A percentile compares a stretch with the other conserved stretches of the same genome.
Conservation (phyloP, 1,140 invertebrate genomes). For the Mycetomoellerius zeteki region DNA sequence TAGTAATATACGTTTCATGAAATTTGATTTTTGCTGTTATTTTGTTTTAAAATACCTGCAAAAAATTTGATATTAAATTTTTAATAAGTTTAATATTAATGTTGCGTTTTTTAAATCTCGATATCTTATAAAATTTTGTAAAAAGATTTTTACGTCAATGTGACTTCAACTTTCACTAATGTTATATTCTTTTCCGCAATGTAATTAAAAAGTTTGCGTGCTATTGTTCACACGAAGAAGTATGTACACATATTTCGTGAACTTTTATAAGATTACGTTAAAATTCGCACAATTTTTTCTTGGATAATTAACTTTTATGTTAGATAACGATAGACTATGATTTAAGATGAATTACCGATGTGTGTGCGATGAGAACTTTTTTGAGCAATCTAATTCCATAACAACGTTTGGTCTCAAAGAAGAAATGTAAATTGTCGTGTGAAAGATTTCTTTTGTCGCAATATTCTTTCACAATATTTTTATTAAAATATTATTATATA, state of each 20-base stretch:
- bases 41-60: too few relatives aligned
- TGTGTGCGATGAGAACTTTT: neutral
- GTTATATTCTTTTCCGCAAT: slow-evolving; percentile 57
- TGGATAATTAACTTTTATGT: neutral
- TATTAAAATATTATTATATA: neutral
- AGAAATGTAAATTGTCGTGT: neutral
- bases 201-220: slow-evolving; percentile 58
- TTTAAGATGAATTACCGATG: neutral
- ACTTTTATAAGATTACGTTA: slow-evolving; percentile 44
- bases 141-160: slow-evolving; percentile 29
- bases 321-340: neutral
- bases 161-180: slow-evolving; percentile 46
- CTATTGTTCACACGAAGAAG: slow-evolving; percentile 48
- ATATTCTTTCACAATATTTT: neutral
- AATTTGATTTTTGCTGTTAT: slow-evolving; percentile 8
- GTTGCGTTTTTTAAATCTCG: slow-evolving; percentile 28
- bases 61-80: too few relatives aligned
- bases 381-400: neutral
- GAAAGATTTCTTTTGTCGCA: neutral
- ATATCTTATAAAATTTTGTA: slow-evolving; percentile 46
- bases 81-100: slow-evolving; percentile 32
- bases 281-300: slow-evolving; percentile 19
- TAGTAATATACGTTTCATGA: neutral
- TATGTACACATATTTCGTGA: slow-evolving; percentile 39
- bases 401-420: slow-evolving; percentile 2